Evolutionary conservation across 2,113 vertebrate genomes (phyloP).

Genomic region (Indicator indicator): DNA sequence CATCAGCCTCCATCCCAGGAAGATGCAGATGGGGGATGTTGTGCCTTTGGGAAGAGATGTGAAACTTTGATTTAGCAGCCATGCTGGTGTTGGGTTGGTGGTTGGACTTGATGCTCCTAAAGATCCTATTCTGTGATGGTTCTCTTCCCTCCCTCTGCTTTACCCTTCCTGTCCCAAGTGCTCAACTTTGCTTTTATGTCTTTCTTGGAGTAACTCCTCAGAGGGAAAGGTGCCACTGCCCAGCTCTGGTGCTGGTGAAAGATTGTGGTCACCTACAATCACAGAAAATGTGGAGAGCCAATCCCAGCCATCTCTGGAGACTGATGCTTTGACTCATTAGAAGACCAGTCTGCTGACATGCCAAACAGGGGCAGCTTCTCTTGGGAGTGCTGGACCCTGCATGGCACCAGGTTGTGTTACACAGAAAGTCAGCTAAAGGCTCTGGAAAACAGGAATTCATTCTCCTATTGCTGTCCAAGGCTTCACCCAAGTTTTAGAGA

Average conservation of each 20-base stretch:
- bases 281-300: not conserved
- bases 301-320: not conserved
- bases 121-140: too few relatives aligned
- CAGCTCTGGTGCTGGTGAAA: not conserved
- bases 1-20: not conserved
- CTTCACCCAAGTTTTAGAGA: not conserved
- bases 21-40: not conserved
- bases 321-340: not conserved
- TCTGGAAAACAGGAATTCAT: not conserved
- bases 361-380: not conserved
- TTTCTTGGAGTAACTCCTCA: not conserved
- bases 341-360: not conserved
- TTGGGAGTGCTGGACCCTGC: not conserved
- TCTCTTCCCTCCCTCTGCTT: not conserved
- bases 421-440: not conserved
- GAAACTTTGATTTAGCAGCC: not conserved
- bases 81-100: too few relatives aligned
- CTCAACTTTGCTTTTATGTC: not conserved
- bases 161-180: not conserved
- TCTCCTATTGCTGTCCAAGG: not conserved
- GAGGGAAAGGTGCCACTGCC: not conserved
- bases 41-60: not conserved
- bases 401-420: rapidly evolving
- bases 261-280: not conserved
- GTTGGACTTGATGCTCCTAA: too few relatives aligned